A percentile compares a stretch with the other conserved stretches of the same genome.
These are phyloP conservation scores for Neocrepidodera transversa DNA, from an alignment of 2,888 invertebrate species.

Conservation along the genomic window DNA sequence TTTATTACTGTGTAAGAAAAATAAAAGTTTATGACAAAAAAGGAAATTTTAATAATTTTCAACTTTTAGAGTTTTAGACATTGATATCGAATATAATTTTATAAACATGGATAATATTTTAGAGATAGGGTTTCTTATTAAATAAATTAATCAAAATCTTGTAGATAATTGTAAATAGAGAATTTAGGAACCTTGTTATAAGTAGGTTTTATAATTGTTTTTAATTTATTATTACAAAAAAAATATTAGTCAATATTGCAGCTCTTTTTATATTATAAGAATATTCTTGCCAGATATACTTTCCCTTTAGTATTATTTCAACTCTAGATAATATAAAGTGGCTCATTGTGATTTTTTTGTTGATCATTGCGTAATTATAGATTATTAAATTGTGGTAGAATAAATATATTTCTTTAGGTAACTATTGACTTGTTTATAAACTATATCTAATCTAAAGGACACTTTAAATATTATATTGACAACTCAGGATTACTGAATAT, in stretches of 20 bases:
- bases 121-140: background rate
- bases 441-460: no score
- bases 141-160: constrained; percentile 20
- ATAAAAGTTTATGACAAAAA: no score
- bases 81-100: no score
- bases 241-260: constrained; percentile 13
- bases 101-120: no score
- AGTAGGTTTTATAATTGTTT: constrained; percentile 25
- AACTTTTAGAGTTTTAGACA: no score
- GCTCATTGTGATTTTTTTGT: background rate
- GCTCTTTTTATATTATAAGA: constrained; percentile 1
- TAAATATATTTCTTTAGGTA: no score
- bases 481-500: background rate
- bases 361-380: no score
- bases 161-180: constrained; percentile 40
- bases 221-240: constrained; percentile 24
- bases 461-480: no score
- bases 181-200: constrained; percentile 16
- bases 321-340: background rate
- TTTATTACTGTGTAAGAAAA: no score
- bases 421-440: no score
- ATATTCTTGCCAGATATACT: constrained; percentile 9
- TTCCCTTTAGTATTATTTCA: background rate
- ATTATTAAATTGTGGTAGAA: no score
- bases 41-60: no score